Conservation (phyloP, 2,888 invertebrate genomes). For the Leptinotarsa rubiginosa region DNA sequence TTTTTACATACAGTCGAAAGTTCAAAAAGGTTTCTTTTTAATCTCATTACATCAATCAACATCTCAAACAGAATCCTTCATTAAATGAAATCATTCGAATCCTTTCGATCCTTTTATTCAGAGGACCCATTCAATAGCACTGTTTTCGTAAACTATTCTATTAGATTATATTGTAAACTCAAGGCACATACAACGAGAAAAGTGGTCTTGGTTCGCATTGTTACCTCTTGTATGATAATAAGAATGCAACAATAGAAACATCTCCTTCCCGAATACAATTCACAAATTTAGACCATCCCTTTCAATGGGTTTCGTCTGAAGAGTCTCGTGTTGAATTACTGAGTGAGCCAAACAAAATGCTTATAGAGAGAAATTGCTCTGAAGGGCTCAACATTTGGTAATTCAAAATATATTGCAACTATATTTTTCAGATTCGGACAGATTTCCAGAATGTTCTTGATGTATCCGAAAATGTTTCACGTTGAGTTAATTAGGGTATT, state of each 20-base stretch:
- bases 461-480: too few species aligned
- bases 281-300: conserved; percentile 49
- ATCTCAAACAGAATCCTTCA: too few species aligned
- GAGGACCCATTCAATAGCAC: conserved; percentile 22
- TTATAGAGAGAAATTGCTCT: too few species aligned
- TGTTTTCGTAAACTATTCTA: conserved; percentile 42
- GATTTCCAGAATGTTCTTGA: too few species aligned
- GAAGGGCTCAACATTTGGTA: too few species aligned
- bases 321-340: conserved; percentile 29
- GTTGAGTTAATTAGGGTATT: too few species aligned
- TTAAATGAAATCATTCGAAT: not conserved
- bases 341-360: conserved; percentile 31
- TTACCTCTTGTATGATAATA: conserved; percentile 58
- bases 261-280: conserved; percentile 54
- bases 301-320: conserved; percentile 42
- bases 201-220: conserved; percentile 52
- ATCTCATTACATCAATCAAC: too few species aligned
- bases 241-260: conserved; percentile 54
- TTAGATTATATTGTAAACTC: conserved; percentile 57
- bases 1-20: too few species aligned
- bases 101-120: not conserved
- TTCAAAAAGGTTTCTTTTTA: too few species aligned
- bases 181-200: conserved; percentile 54
- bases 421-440: too few species aligned
- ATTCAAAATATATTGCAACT: too few species aligned